A percentile compares a stretch with the other conserved stretches of the same genome.
Conservation (phyloP, 2,797 vertebrate species). For the Anniella stebbinsi region DNA sequence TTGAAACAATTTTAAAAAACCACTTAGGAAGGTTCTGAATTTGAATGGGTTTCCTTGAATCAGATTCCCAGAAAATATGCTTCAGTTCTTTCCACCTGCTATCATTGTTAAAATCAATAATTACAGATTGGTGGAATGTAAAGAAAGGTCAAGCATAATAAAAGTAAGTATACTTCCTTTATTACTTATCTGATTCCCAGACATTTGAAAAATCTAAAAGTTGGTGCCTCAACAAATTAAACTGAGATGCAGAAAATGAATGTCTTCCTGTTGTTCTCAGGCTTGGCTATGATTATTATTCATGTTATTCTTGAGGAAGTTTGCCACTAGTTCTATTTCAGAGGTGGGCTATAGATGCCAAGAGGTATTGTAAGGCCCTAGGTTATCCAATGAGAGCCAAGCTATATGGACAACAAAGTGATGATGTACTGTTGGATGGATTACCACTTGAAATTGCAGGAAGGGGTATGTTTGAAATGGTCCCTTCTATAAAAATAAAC, state of each 20-base stretch:
- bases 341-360: neutral
- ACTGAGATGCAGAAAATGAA: conserved; percentile 1
- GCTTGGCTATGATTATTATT: neutral
- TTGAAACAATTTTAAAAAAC: neutral
- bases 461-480: neutral
- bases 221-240: neutral
- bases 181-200: neutral
- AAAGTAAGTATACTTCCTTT: neutral
- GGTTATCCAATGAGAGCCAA: neutral
- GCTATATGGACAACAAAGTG: neutral
- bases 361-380: neutral
- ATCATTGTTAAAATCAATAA: neutral
- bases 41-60: neutral
- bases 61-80: neutral
- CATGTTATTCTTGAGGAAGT: neutral
- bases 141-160: neutral
- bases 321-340: neutral
- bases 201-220: neutral
- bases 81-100: neutral
- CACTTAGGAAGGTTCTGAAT: neutral
- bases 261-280: neutral
- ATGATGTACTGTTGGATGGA: neutral
- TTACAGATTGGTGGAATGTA: neutral
- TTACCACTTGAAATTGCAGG: neutral
- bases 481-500: neutral